These are phyloP conservation scores for Oreochromis tanganicae DNA, from an alignment of 2,113 vertebrate genomes.

Conservation along the genomic window DNA sequence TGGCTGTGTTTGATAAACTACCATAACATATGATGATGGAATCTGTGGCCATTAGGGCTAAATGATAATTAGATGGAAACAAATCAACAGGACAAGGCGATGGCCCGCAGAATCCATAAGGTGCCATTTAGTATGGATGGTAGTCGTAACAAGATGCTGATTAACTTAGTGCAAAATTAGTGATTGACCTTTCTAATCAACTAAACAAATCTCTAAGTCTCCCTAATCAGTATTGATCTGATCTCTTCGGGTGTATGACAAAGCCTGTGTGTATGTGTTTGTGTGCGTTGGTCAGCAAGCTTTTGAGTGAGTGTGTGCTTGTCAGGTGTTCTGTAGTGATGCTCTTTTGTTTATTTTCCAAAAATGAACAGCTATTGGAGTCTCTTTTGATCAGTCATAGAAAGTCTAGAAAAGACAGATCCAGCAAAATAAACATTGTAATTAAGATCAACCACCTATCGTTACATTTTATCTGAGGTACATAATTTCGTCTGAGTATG, in stretches of 20 bases:
- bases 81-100: constrained; percentile 59
- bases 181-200: constrained; percentile 85
- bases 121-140: constrained; percentile 74
- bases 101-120: constrained; percentile 62
- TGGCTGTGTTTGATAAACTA: background rate
- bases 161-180: constrained; percentile 83
- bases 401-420: background rate
- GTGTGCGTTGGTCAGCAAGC: background rate
- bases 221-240: constrained; percentile 81
- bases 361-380: background rate
- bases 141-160: constrained; percentile 75
- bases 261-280: constrained; percentile 14
- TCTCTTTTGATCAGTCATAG: background rate
- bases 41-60: constrained; percentile 8
- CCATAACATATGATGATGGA: background rate
- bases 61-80: constrained; percentile 59
- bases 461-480: background rate
- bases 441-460: background rate
- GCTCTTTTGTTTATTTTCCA: background rate
- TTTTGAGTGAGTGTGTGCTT: background rate
- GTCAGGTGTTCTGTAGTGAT: background rate
- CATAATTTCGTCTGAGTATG: background rate
- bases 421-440: background rate
- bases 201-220: constrained; percentile 79
- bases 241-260: constrained; percentile 60